Evolutionary conservation across 2,888 invertebrate genomes (phyloP).

Genomic region (Lepidocyrtinus sp.): DNA sequence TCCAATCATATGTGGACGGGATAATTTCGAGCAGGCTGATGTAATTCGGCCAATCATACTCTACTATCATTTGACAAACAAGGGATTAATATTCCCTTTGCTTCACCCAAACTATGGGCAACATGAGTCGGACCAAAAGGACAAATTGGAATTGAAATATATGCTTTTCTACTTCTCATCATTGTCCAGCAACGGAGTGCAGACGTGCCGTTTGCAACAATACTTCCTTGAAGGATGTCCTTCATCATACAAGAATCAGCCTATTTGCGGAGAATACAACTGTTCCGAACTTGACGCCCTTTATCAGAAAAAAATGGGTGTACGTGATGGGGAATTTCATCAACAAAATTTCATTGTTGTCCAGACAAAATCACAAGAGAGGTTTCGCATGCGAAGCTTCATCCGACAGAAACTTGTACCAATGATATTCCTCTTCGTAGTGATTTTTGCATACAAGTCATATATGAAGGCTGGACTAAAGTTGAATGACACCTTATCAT

Average conservation of each 20-base stretch:
- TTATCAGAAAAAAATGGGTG: constrained; percentile 59
- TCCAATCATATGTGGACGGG: constrained; percentile 57
- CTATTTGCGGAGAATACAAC: constrained; percentile 56
- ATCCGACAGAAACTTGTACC: constrained; percentile 62
- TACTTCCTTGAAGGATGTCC: constrained; percentile 55
- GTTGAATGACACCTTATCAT: constrained; percentile 21
- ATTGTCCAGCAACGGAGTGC: constrained; percentile 31
- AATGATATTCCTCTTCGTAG: constrained; percentile 57
- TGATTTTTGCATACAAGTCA: constrained; percentile 61
- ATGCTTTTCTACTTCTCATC: constrained; percentile 61
- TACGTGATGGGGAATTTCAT: constrained; percentile 51
- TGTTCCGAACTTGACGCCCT: constrained; percentile 59
- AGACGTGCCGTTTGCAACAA: constrained; percentile 60
- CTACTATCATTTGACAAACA: constrained; percentile 58
- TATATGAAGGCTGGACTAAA: constrained; percentile 64
- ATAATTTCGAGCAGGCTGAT: constrained; percentile 61
- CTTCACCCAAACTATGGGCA: constrained; percentile 58
- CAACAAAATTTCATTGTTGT: constrained; percentile 60
- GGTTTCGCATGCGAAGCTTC: constrained; percentile 60
- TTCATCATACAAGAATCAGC: neutral
- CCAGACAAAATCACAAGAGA: constrained; percentile 51
- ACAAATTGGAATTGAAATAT: constrained; percentile 51
- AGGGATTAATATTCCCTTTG: constrained; percentile 59
- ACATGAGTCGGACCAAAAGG: constrained; percentile 40
- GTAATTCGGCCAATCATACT: constrained; percentile 60